Evolutionary conservation across 2,113 vertebrate species (phyloP).

Genomic region (Lophochroa leadbeateri): DNA sequence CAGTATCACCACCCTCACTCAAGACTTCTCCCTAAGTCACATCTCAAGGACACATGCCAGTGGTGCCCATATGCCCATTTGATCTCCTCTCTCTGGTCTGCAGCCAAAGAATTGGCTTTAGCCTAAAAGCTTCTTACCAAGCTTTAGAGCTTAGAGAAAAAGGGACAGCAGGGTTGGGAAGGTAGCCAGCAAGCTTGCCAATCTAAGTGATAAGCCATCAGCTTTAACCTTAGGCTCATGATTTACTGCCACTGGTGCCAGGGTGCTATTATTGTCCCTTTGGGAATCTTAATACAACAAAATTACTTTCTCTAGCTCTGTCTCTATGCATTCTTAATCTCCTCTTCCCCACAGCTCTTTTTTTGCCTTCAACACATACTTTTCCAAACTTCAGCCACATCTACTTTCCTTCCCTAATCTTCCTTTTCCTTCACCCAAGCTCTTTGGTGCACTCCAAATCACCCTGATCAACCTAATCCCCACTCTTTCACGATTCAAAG

Average conservation of each 20-base stretch:
- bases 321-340: conserved; percentile 56
- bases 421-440: conserved; percentile 52
- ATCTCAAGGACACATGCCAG: background rate
- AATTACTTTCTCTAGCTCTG: background rate
- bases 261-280: conserved; percentile 8
- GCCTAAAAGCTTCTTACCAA: conserved; percentile 50
- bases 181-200: conserved; percentile 25
- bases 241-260: conserved; percentile 17
- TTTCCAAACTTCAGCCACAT: conserved; percentile 20
- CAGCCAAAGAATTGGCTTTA: conserved; percentile 35
- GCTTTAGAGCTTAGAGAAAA: conserved; percentile 11
- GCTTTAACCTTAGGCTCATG: background rate
- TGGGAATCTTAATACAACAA: background rate
- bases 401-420: conserved; percentile 61
- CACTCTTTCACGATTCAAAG: background rate
- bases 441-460: background rate
- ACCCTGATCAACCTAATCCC: background rate
- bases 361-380: conserved; percentile 26
- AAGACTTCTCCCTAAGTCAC: background rate
- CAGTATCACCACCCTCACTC: background rate
- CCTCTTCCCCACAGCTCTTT: conserved; percentile 39
- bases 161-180: conserved; percentile 10
- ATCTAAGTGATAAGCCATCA: background rate
- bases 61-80: background rate
- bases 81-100: conserved; percentile 29